A percentile compares a stretch with the other conserved stretches of the same genome.
These are phyloP conservation scores for Caenorhabditis sp. DNA, from an alignment of 2,888 invertebrate genomes.

Conservation along the genomic window DNA sequence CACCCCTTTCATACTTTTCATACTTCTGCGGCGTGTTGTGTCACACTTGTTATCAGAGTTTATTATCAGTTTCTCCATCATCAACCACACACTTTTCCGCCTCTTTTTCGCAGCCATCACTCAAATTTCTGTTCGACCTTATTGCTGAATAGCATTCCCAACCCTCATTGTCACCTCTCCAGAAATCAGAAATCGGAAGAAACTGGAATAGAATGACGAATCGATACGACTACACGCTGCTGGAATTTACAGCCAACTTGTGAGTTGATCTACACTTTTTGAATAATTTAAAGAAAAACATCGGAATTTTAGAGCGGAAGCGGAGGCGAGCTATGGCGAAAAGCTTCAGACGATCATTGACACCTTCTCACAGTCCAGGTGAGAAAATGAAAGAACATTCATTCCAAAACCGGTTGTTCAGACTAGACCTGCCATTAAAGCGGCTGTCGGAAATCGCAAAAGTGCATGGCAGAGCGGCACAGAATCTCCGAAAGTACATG, in stretches of 20 bases:
- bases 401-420: not conserved
- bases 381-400: conserved; percentile 1
- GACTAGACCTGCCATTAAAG: conserved; percentile 57
- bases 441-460: conserved; percentile 51
- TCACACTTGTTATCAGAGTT: conserved; percentile 1
- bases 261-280: conserved; percentile 12
- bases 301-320: conserved; percentile 42
- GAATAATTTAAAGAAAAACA: conserved; percentile 1
- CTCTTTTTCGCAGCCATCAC: conserved; percentile 2
- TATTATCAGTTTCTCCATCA: not conserved
- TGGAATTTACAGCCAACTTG: conserved; percentile 50
- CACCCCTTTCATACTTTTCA: not conserved
- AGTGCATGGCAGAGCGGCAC: conserved; percentile 44
- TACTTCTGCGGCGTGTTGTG: not conserved
- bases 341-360: conserved; percentile 56
- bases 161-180: too few relatives aligned
- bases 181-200: conserved; percentile 4
- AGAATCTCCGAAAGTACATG: conserved; percentile 44
- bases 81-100: not conserved
- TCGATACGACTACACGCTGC: conserved; percentile 46
- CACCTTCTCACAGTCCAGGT: conserved; percentile 54
- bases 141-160: not conserved
- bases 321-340: conserved; percentile 40
- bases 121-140: conserved; percentile 9
- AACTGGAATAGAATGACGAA: conserved; percentile 21